A percentile compares a stretch with the other conserved stretches of the same genome.
These are phyloP conservation scores for Oscheius onirici DNA, from an alignment of 2,888 invertebrate genomes.

Conservation along the genomic window DNA sequence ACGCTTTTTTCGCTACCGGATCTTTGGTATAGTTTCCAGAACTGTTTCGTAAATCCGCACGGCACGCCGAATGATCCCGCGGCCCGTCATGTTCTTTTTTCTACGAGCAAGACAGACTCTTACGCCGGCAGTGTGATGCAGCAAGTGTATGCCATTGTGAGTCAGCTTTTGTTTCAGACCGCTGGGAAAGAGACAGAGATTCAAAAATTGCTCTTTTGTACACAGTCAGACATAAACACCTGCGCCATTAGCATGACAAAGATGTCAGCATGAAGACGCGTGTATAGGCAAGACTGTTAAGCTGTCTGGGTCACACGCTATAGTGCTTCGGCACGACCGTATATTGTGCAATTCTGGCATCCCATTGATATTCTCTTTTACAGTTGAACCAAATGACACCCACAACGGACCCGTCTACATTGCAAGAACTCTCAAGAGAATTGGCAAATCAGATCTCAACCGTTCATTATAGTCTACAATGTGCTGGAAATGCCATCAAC, in stretches of 20 bases:
- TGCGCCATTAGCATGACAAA: constrained; percentile 11
- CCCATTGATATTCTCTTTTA: neutral
- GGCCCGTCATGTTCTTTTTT: constrained; percentile 70
- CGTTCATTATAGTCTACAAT: constrained; percentile 31
- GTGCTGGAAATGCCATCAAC: constrained; percentile 21
- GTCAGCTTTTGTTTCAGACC: neutral
- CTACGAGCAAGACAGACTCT: constrained; percentile 55
- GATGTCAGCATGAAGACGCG: too few relatives aligned
- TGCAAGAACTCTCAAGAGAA: constrained; percentile 9
- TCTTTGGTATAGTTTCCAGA: constrained; percentile 65
- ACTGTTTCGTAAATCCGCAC: constrained; percentile 72
- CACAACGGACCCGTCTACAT: neutral
- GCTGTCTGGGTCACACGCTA: neutral
- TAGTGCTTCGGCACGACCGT: neutral
- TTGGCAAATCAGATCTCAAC: constrained; percentile 30
- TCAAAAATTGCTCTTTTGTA: neutral
- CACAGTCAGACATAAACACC: neutral
- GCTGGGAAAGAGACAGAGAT: neutral
- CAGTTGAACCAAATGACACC: constrained; percentile 22
- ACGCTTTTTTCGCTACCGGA: constrained; percentile 28
- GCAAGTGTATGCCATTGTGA: constrained; percentile 54
- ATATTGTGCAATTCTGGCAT: neutral
- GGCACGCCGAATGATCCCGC: constrained; percentile 70
- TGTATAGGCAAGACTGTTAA: too few relatives aligned
- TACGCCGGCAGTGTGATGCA: constrained; percentile 57